Base-by-base conservation (phyloP, 2,113 vertebrate species). In the Piaya cayana region DNA sequence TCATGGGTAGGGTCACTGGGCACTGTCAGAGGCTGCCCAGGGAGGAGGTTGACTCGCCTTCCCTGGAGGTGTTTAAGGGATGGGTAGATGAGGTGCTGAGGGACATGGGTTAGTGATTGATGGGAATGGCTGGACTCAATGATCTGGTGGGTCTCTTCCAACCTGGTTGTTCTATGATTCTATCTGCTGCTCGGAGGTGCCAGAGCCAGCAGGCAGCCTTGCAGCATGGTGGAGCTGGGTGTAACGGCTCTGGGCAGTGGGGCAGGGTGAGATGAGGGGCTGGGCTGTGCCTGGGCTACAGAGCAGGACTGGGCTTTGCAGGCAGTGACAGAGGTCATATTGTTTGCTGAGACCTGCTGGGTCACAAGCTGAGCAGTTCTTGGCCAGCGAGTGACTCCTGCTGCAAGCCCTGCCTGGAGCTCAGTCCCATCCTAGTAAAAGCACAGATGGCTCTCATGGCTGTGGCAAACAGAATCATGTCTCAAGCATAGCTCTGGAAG, bases 161-260 rank as follows among this genome's bases (percentile, higher is more conserved):
- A n/a, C n/a, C n/a, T n/a, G n/a, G n/a, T n/a, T n/a, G n/a, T n/a
- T n/a, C n/a, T n/a, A n/a, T n/a, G n/a, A n/a, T n/a, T n/a, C n/a
- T n/a, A n/a, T n/a, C 21, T 26, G 45, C 64, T 0, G 3, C 65
- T 27, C 8, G 0, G 59, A 32, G 50, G 36, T 50, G 68, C 29
- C 0, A 3, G 60, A 27, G 36, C 56, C 15, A 42, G 32, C 19
- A 34, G 49, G 42, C n/a, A 65, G 15, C 18, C 47, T 26, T 27
- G 32, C 27, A 45, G 45, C 60, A 21, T 50, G 0, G 1, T 36
- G 30, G 83, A 56, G 70, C 56, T 69, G 82, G 26, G 29, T 25
- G 37, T 27, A 30, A 15, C 13, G 0, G 11, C 32, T 15, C 45
- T 17, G 32, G 59, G 36, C 65, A 42, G 64, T 1, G 1, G 50